A percentile compares a stretch with the other conserved stretches of the same genome.
These are phyloP conservation scores for Callipepla squamata DNA, from an alignment of 2,113 vertebrate genomes.

Conservation along the genomic window DNA sequence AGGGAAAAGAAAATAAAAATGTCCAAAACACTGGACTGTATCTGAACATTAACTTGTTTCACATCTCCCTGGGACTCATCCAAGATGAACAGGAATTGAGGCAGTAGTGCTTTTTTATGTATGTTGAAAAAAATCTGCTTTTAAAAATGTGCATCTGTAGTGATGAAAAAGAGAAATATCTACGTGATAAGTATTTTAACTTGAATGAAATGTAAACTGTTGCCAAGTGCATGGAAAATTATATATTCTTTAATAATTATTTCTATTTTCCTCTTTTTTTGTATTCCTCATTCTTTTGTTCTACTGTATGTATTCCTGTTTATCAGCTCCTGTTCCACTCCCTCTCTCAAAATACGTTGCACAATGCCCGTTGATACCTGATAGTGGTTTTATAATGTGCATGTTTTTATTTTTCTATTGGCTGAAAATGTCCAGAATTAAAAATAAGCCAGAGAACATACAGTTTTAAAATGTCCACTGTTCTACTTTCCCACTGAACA, in stretches of 20 bases:
- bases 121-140: rapidly evolving
- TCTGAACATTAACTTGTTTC: neutral
- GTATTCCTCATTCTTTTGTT: neutral
- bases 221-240: neutral
- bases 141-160: neutral
- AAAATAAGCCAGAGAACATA: neutral
- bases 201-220: neutral
- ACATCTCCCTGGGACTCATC: neutral
- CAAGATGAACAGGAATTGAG: neutral
- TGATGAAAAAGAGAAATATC: neutral
- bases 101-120: rapidly evolving
- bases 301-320: neutral
- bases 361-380: neutral
- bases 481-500: neutral
- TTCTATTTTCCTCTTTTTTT: neutral
- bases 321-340: neutral
- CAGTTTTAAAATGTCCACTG: neutral
- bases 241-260: neutral
- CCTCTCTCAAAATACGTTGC: neutral
- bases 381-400: neutral
- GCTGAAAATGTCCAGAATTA: too few relatives aligned
- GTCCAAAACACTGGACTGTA: neutral
- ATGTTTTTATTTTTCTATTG: too few relatives aligned
- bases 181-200: neutral
- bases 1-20: neutral